Base-by-base conservation (phyloP, 1,140 invertebrate genomes). In the Drosophila sechellia region DNA sequence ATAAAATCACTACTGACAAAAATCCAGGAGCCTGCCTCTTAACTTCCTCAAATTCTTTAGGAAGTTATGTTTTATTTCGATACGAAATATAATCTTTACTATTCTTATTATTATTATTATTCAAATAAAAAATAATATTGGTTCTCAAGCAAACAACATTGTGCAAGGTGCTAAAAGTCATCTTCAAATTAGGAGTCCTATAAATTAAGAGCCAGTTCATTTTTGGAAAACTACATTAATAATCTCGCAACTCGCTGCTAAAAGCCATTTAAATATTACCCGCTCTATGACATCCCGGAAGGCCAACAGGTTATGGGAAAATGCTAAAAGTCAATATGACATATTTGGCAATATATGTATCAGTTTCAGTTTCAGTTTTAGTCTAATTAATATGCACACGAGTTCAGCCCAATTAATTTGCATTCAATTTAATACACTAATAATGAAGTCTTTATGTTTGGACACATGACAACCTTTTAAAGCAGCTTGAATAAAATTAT, bases 351-450 rank as follows among this genome's bases (percentile, higher is more conserved):
- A 48, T 69, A 49, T 55, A 27, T 34, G 65, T 70, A 49, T 71
- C 68, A 70, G 52, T 70, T 71, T 71, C 52, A 57, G 42, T 70
- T 40, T 71, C 68, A 70, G 43, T 57, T 57, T 71, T 37, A 70
- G 42, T 34, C 1, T 40, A 70, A 70, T 70, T 71, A 70, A 71
- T 71, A 68, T 65, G 64, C 60, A 35, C 46, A 45, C 43, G 22
- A 53, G 34, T 27, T 65, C 13, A 34, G 15, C 42, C 64, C 35
- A 70, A 69, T 70, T 70, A 70, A 71, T 70, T 70, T 71, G 65
- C 52, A 71, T 71, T 57, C 40, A 35, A 71, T 70, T 70, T 57
- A 15, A 71, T 57, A 57, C 64, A 34, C 65, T 70, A 15, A 27
- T 10, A n/a, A 40, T 49, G 15, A 70, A 22, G 52, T 37, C 43